A percentile compares a stretch with the other conserved stretches of the same genome.
Evolutionary conservation across 2,113 vertebrate genomes (phyloP).

Genomic region (Burhinus oedicnemus): DNA sequence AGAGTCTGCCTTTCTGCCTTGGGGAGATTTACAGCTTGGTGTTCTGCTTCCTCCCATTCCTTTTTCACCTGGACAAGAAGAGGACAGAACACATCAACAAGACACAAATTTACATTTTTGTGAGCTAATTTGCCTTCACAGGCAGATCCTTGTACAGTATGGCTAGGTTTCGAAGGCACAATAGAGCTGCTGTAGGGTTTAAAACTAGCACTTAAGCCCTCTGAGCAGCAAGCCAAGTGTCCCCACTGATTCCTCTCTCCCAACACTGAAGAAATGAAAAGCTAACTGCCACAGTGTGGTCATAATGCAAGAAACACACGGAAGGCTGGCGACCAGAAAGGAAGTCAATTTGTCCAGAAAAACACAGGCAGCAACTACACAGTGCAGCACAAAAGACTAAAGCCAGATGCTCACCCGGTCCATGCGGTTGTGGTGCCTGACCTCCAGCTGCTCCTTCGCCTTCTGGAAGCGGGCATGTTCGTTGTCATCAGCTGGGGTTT

Average conservation of each 20-base stretch:
- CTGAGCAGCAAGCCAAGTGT: neutral
- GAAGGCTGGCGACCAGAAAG: neutral
- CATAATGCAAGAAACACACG: neutral
- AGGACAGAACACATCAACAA: neutral
- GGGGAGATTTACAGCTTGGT: slow-evolving; percentile 93
- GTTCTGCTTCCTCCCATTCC: slow-evolving; percentile 97
- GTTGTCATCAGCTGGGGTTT: slow-evolving; percentile 93
- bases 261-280: neutral
- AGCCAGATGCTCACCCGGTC: slow-evolving; percentile 82
- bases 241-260: neutral
- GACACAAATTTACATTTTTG: neutral
- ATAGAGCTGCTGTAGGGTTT: neutral
- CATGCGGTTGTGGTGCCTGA: slow-evolving; percentile 94
- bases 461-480: slow-evolving; percentile 97
- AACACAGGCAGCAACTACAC: accelerated
- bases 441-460: slow-evolving; percentile 96
- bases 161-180: neutral
- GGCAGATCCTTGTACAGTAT: neutral
- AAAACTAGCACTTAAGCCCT: neutral
- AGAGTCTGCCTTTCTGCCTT: slow-evolving; percentile 95
- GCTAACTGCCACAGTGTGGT: neutral
- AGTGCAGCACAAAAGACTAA: no score
- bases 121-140: neutral
- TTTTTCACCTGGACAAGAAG: slow-evolving; percentile 87
- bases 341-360: neutral